Percentiles rank a stretch among this genome's conserved stretches.
Conservation (phyloP, 2,888 invertebrate species). For the Dryobota labecula region DNA sequence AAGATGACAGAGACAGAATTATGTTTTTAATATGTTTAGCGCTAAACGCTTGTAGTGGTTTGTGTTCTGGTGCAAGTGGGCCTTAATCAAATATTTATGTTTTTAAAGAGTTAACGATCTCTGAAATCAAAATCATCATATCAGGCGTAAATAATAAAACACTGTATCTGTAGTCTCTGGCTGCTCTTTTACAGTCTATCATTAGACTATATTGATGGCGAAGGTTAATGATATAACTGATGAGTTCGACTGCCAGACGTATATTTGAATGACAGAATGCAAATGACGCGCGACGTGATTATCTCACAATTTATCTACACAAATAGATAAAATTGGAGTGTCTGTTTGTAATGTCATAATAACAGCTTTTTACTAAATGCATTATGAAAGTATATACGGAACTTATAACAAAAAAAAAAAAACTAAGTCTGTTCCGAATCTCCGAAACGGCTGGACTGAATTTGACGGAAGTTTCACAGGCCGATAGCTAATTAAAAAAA, state of each 20-base stretch:
- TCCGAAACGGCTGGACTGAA: no score
- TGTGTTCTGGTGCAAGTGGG: not conserved
- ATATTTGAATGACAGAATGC: slow-evolving; percentile 13
- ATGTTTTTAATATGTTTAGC: not conserved
- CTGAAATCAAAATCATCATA: not conserved
- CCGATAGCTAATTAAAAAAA: no score
- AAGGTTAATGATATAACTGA: slow-evolving; percentile 48
- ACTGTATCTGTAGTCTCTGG: slow-evolving; percentile 5
- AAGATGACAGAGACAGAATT: not conserved
- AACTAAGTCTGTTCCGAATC: no score
- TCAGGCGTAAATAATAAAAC: not conserved
- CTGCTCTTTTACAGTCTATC: slow-evolving; percentile 12
- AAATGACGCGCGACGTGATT: slow-evolving; percentile 3
- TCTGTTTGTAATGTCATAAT: no score
- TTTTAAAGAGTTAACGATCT: not conserved
- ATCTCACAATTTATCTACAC: not conserved
- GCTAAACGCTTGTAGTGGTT: no score
- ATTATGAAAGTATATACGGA: no score
- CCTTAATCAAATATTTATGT: not conserved
- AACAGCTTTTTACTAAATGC: no score
- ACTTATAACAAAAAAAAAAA: no score
- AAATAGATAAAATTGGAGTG: no score
- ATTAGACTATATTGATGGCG: slow-evolving; percentile 36
- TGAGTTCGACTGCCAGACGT: slow-evolving; percentile 32
- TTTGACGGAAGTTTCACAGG: no score